phyloP scores from a whole-genome alignment of 2,113 vertebrate genomes.

The Coreoperca whiteheadi region DNA sequence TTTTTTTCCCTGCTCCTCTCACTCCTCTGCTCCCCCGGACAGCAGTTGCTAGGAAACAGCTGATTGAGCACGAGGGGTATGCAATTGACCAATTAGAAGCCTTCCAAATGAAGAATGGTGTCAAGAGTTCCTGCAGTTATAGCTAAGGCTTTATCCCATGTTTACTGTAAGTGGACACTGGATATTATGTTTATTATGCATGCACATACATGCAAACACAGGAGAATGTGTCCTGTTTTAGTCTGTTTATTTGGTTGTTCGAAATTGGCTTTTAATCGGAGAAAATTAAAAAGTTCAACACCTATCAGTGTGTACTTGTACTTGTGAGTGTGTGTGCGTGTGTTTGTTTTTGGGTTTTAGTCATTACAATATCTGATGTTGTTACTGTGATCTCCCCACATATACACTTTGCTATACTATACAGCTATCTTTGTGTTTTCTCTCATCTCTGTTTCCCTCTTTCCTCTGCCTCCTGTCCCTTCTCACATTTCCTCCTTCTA shows the following conservation, averaged over 20 bases:
- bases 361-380: not conserved
- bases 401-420: not conserved
- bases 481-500: slow-evolving; percentile 27
- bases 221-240: not conserved
- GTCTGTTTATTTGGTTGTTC: not conserved
- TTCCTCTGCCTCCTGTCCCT: slow-evolving; percentile 1
- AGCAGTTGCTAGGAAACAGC: slow-evolving; percentile 84
- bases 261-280: not conserved
- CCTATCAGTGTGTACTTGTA: not conserved
- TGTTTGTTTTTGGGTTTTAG: not conserved
- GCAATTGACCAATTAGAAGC: slow-evolving; percentile 84
- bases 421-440: not conserved
- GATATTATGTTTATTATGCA: not conserved
- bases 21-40: slow-evolving; percentile 42
- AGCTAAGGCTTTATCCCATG: slow-evolving; percentile 9
- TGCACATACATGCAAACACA: not conserved
- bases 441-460: slow-evolving; percentile 7
- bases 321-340: not conserved
- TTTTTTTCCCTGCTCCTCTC: slow-evolving; percentile 43
- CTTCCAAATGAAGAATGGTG: slow-evolving; percentile 78
- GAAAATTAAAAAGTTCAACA: not conserved
- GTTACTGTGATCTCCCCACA: slow-evolving; percentile 13
- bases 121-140: slow-evolving; percentile 71
- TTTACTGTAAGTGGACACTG: slow-evolving; percentile 18
- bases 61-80: slow-evolving; percentile 80